A percentile compares a stretch with the other conserved stretches of the same genome.
Evolutionary conservation across 64 coral and sea anemone species (phyloP).

Genomic region (Platygyra sinensis): DNA sequence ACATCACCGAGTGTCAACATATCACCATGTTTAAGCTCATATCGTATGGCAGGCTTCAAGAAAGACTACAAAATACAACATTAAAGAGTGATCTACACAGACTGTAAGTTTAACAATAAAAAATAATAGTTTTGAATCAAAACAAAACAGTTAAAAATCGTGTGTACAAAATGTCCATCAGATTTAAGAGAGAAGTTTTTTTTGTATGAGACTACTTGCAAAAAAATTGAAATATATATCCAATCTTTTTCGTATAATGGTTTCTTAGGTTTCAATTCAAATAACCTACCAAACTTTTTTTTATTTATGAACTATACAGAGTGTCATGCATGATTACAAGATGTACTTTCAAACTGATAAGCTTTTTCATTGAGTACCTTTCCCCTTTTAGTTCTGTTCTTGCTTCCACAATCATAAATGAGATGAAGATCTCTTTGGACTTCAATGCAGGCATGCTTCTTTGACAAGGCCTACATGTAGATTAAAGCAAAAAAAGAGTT

Average conservation of each 20-base stretch:
- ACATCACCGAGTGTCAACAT: slow-evolving; percentile 87
- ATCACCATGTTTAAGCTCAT: slow-evolving; percentile 85
- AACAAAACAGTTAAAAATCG: too few species aligned
- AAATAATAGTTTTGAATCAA: too few species aligned
- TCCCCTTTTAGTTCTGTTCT: slow-evolving; percentile 87
- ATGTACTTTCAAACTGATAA: too few species aligned
- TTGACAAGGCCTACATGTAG: slow-evolving; percentile 88
- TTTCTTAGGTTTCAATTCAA: too few species aligned
- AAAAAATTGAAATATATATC: too few species aligned
- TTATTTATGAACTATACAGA: too few species aligned
- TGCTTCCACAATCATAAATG: slow-evolving; percentile 85
- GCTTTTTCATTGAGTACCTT: slow-evolving; percentile 48
- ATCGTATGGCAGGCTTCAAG: slow-evolving; percentile 72
- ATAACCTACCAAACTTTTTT: too few species aligned
- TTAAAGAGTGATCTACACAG: neutral
- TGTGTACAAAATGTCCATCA: too few species aligned
- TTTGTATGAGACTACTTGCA: too few species aligned
- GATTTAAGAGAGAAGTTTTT: too few species aligned
- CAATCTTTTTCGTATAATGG: too few species aligned
- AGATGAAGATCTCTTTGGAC: slow-evolving; percentile 65
- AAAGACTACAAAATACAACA: slow-evolving; percentile 52
- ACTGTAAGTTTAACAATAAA: neutral
- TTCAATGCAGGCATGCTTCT: slow-evolving; percentile 98
- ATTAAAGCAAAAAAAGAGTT: neutral
- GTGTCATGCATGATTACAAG: too few species aligned